Evolutionary conservation across 2,113 vertebrate species (phyloP).

Genomic region (Pipra filicauda): DNA sequence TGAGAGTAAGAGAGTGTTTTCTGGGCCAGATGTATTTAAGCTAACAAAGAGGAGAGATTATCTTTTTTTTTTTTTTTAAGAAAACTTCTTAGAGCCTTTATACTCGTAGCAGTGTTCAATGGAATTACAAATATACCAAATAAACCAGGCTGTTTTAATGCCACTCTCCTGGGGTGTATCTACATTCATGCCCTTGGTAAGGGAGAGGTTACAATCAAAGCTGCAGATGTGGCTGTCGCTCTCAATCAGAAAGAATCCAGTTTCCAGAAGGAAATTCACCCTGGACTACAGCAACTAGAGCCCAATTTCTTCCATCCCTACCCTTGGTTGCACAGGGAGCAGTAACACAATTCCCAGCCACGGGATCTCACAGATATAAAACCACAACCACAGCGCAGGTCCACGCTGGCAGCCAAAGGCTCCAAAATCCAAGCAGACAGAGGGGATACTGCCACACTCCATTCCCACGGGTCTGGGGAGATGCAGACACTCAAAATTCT

Average conservation of each 20-base stretch:
- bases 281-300: background rate
- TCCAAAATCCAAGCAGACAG: background rate
- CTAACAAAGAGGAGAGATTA: background rate
- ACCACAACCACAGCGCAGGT: background rate
- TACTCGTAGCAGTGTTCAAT: background rate
- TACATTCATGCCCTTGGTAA: background rate
- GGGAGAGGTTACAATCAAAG: background rate
- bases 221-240: background rate
- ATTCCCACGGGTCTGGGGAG: background rate
- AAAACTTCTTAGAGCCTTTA: background rate
- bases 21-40: background rate
- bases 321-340: background rate
- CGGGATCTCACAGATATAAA: background rate
- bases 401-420: background rate
- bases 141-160: background rate
- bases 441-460: background rate
- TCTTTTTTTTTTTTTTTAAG: background rate
- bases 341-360: background rate
- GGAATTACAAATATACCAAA: background rate
- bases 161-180: background rate
- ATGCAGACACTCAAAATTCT: conserved; percentile 2
- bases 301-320: background rate
- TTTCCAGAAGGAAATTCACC: background rate
- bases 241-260: background rate
- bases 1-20: background rate